Evolutionary conservation across 37 sponge, comb jelly and placozoan species (phyloP), one percentile per base, ranked within the genome.

Genomic region (Diacarnus erythraeanus): DNA sequence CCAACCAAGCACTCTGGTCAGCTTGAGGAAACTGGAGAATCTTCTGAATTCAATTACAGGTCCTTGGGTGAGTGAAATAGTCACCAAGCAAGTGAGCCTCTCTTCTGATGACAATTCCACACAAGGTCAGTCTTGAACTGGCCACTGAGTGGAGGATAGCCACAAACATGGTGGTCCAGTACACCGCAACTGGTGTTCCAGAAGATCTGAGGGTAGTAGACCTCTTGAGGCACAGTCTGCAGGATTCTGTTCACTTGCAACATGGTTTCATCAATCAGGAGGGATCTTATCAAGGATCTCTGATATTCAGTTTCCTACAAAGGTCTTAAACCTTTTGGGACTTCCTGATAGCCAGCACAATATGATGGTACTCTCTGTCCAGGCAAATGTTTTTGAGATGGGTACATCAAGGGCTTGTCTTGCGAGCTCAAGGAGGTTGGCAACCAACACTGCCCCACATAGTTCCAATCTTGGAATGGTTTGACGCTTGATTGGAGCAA

Each of bases 381-480:
- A 60, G 4, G 26, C 6, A 25, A 21, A 60, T 47, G 51, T 47
- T 15, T 47, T n/a, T n/a, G n/a, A n/a, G n/a, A n/a, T 12, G 51
- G 6, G 10, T 47, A 47, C 12, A 6, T 12, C 51, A 12, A 60
- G 22, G 9, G 22, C 22, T 60, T 20, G 9, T 5, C 27, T 20
- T 20, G 27, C 61, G 22, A n/a, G 23, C 9, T 60, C 4, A 6
- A 60, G 23, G 6, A 60, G 26, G 3, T 65, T 26, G 2, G 34
- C 9, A 3, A 30, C 33, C 27, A 65, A 6, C 2, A 30, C 33
- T 65, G 66, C 34, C 34, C 66, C 66, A 65, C 66, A 65, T 2
- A 65, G 66, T 10, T 65, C 34, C 66, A 65, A 3, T 10, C 66
- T 65, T 2, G 66, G 66, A 18, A 65, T 65, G 30, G 66, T 31